Evolutionary conservation across 2,113 vertebrate genomes (phyloP).

Genomic region (Labrus mixtus): DNA sequence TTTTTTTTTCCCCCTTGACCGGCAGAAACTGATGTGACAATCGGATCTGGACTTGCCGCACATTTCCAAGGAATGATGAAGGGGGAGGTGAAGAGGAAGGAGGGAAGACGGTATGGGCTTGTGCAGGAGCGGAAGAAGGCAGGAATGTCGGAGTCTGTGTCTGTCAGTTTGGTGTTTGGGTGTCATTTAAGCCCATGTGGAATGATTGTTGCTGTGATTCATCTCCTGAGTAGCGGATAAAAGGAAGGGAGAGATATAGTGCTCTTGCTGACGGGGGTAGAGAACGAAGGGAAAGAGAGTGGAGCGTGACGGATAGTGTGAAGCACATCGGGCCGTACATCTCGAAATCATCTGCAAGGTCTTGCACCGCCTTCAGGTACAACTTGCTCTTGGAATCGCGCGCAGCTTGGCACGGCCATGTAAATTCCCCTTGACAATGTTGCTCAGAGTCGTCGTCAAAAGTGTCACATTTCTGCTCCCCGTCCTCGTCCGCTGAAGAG

Average conservation of each 20-base stretch:
- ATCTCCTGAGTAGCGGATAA: slow-evolving; percentile 68
- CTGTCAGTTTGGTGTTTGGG: slow-evolving; percentile 62
- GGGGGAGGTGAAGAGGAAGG: not conserved
- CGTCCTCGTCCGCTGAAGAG: slow-evolving; percentile 2
- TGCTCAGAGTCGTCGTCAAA: slow-evolving; percentile 26
- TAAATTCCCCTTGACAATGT: slow-evolving; percentile 54
- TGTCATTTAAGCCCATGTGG: slow-evolving; percentile 60
- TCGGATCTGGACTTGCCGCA: slow-evolving; percentile 72
- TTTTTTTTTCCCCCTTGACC: no score
- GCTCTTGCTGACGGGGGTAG: slow-evolving; percentile 37
- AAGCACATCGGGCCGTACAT: slow-evolving; percentile 53
- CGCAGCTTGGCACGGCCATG: slow-evolving; percentile 24
- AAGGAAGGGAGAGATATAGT: slow-evolving; percentile 64
- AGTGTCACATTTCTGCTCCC: slow-evolving; percentile 52
- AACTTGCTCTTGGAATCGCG: slow-evolving; percentile 26
- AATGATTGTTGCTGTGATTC: slow-evolving; percentile 60
- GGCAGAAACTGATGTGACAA: slow-evolving; percentile 77
- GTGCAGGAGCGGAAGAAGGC: not conserved
- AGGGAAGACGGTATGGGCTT: not conserved
- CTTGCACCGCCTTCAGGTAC: slow-evolving; percentile 19
- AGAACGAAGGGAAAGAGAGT: slow-evolving; percentile 43
- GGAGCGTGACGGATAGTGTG: slow-evolving; percentile 67
- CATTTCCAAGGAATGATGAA: slow-evolving; percentile 47
- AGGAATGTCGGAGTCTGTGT: slow-evolving; percentile 52
- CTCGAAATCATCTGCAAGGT: slow-evolving; percentile 60